Percentiles rank a stretch among this genome's conserved stretches.
These are phyloP conservation scores for Falco biarmicus DNA, from an alignment of 2,797 vertebrate species.

Conservation along the genomic window DNA sequence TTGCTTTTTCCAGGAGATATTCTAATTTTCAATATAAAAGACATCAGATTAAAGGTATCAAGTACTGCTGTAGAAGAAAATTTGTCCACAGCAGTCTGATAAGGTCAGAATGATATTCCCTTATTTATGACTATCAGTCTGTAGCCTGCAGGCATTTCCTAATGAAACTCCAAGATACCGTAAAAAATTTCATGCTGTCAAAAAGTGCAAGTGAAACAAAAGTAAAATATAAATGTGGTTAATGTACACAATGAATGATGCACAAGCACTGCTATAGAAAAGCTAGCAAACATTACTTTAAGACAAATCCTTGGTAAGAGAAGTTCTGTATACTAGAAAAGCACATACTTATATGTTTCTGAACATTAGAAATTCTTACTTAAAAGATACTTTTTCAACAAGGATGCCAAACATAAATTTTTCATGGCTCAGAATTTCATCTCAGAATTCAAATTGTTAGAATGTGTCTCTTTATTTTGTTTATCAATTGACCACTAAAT, in stretches of 20 bases:
- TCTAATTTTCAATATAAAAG: slow-evolving; percentile 4
- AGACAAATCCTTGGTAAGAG: neutral
- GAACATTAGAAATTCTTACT: neutral
- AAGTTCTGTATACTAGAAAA: neutral
- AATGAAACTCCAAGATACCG: slow-evolving; percentile 47
- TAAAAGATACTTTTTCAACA: neutral
- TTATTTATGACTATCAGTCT: slow-evolving; percentile 52
- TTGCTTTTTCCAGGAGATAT: neutral
- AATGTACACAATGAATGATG: neutral
- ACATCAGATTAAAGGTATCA: slow-evolving; percentile 37
- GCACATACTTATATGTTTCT: neutral
- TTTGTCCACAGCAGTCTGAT: slow-evolving; percentile 1
- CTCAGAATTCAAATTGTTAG: neutral
- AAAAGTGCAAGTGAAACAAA: slow-evolving; percentile 23
- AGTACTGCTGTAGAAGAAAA: neutral
- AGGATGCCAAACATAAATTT: neutral
- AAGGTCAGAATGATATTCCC: slow-evolving; percentile 30
- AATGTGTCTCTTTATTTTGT: neutral
- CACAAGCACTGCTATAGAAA: neutral
- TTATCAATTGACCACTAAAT: neutral
- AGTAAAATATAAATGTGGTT: slow-evolving; percentile 15
- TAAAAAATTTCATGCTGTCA: slow-evolving; percentile 61
- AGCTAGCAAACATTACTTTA: neutral
- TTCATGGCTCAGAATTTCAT: neutral
- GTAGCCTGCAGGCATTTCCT: slow-evolving; percentile 35